Evolutionary conservation across 2,888 invertebrate species (phyloP).

Genomic region (Ormyrus nitidulus): DNA sequence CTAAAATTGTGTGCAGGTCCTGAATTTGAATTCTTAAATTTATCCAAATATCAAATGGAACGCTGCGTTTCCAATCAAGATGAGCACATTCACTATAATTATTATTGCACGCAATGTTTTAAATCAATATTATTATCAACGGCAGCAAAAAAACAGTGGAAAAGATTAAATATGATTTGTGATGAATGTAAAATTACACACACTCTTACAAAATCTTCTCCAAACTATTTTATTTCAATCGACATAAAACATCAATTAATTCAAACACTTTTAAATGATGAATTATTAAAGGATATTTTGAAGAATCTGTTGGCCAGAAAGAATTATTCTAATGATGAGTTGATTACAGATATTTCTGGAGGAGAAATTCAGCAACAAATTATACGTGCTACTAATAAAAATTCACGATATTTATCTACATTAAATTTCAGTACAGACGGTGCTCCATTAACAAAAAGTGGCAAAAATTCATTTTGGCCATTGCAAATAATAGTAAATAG

Average conservation of each 20-base stretch:
- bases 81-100: constrained; percentile 29
- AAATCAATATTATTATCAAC: not conserved
- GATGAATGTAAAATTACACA: no score
- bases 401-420: not conserved
- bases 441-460: constrained; percentile 12
- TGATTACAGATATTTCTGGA: no score
- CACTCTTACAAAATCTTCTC: not conserved
- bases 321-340: no score
- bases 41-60: constrained; percentile 49
- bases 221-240: not conserved
- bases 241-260: not conserved
- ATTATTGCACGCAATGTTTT: constrained; percentile 38
- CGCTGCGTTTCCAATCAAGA: constrained; percentile 55
- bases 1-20: constrained; percentile 45
- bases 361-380: no score
- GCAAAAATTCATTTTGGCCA: constrained; percentile 10
- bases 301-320: not conserved
- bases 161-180: not conserved
- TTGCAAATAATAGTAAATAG: not conserved
- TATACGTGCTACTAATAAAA: no score
- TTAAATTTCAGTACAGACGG: constrained; percentile 4
- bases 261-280: not conserved
- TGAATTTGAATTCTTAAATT: constrained; percentile 26
- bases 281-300: not conserved
- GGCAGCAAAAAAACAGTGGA: not conserved